Evolutionary conservation across 1,140 invertebrate genomes (phyloP), one percentile per base, ranked within the genome.

Genomic region (Papilio aristodemus): DNA sequence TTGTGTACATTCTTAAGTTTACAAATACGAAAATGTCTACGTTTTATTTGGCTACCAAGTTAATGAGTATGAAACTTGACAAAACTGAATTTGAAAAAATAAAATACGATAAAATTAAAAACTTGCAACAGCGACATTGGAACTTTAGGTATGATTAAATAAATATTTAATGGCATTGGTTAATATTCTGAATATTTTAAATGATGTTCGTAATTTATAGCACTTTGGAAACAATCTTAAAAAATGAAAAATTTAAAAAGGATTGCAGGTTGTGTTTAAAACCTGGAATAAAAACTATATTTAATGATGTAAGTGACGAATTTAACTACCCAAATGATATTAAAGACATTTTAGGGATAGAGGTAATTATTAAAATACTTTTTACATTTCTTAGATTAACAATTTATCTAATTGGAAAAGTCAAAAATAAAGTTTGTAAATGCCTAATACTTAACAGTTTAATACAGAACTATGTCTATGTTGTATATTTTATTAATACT

Each of bases 71-170:
- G 11, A 78, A 78, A 43, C 59, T 80, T 32, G 71, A 72, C 62
- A 73, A 71, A 54, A 67, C 43, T 11, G 79, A 80, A 60, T 76
- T 78, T 39, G 73, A 78, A 13, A 80, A 75, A 73, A 70, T 73
- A 22, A 76, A 75, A 67, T 70, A 67, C 37, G 59, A 74, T 6
- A 70, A 57, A 72, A 64, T 58, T 2, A 67, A 70, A 32, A 75
- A 73, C 58, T 41, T 60, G 0, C 71, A 73, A 27, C 70, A 78
- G 50, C 70, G 68, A 54, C 68, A 57, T 17, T 72, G 74, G 69
- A 57, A 67, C 19, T 36, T 73, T 0, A 67, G 71, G 78, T 80
- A 76, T 71, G 74, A 57, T 11, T 32, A 32, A 32, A 32, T 32
- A 32, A 2, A 32, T 32, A 32, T 32, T 32, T 2, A 6, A 32